These are phyloP conservation scores for Pogonus chalceus DNA, from an alignment of 1,140 invertebrate genomes.

Conservation along the genomic window DNA sequence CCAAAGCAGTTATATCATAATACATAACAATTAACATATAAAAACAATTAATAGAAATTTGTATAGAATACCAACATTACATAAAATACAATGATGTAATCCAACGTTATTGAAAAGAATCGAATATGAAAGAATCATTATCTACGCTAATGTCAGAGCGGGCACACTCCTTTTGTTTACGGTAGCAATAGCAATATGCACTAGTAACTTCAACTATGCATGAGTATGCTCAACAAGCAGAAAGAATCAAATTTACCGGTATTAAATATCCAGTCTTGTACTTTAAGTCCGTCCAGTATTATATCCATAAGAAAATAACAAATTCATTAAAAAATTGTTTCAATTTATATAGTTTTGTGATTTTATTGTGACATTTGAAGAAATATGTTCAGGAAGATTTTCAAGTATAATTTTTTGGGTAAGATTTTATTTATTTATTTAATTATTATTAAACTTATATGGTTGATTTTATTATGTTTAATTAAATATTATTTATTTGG, in stretches of 20 bases:
- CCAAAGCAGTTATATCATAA: too few relatives aligned
- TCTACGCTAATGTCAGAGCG: too few relatives aligned
- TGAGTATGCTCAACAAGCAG: too few relatives aligned
- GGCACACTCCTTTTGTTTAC: too few relatives aligned
- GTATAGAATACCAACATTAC: too few relatives aligned
- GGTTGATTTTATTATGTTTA: neutral
- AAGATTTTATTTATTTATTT: neutral
- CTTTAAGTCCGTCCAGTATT: neutral
- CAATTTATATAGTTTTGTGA: neutral
- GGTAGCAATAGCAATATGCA: too few relatives aligned
- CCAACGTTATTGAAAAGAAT: too few relatives aligned
- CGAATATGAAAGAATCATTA: too few relatives aligned
- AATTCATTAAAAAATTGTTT: neutral
- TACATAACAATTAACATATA: too few relatives aligned
- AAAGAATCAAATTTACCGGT: neutral
- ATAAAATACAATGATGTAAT: too few relatives aligned
- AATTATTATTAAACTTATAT: neutral
- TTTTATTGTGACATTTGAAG: neutral
- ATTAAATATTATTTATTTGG: neutral
- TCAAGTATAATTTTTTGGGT: constrained; percentile 2
- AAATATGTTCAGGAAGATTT: neutral
- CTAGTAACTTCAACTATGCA: neutral
- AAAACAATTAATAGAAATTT: too few relatives aligned
- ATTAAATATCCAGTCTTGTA: neutral
- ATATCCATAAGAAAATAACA: too few relatives aligned